Conservation (phyloP, 2,888 invertebrate species). For the Drosophila quinaria region DNA sequence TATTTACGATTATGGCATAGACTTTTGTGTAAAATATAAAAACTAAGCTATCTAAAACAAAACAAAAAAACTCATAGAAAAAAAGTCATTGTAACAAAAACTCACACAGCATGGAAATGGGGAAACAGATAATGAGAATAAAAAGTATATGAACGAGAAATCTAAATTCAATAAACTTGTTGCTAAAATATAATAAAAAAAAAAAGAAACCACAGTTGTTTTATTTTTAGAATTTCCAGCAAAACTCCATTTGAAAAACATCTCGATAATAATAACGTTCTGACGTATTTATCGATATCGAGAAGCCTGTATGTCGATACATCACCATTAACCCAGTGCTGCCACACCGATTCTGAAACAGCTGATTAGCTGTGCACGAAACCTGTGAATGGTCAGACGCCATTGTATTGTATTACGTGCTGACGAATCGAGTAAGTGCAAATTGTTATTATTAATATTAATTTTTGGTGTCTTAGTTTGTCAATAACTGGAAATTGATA, state of each 20-base stretch:
- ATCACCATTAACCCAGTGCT: background rate
- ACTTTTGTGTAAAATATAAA: slow-evolving; percentile 77
- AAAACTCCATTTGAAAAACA: background rate
- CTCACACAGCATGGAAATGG: slow-evolving; percentile 73
- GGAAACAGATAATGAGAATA: slow-evolving; percentile 64
- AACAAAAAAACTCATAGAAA: slow-evolving; percentile 50
- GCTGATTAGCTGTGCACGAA: slow-evolving; percentile 39
- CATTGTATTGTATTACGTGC: slow-evolving; percentile 66
- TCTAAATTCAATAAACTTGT: slow-evolving; percentile 84
- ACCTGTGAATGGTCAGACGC: slow-evolving; percentile 54
- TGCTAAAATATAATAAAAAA: slow-evolving; percentile 79
- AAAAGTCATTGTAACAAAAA: slow-evolving; percentile 78
- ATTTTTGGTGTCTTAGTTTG: slow-evolving; percentile 18
- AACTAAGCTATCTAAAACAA: slow-evolving; percentile 59
- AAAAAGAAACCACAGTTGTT: slow-evolving; percentile 17
- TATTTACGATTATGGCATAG: slow-evolving; percentile 76
- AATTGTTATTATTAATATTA: slow-evolving; percentile 52
- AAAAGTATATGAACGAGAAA: slow-evolving; percentile 74
- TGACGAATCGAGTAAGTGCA: slow-evolving; percentile 60
- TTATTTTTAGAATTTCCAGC: slow-evolving; percentile 16
- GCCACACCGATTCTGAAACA: slow-evolving; percentile 39
- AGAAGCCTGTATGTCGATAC: background rate
- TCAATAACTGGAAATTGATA: slow-evolving; percentile 1
- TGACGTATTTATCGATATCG: slow-evolving; percentile 21
- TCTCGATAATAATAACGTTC: background rate